Conservation (phyloP, 2,888 invertebrate species). For the Argynnis bischoffii region DNA sequence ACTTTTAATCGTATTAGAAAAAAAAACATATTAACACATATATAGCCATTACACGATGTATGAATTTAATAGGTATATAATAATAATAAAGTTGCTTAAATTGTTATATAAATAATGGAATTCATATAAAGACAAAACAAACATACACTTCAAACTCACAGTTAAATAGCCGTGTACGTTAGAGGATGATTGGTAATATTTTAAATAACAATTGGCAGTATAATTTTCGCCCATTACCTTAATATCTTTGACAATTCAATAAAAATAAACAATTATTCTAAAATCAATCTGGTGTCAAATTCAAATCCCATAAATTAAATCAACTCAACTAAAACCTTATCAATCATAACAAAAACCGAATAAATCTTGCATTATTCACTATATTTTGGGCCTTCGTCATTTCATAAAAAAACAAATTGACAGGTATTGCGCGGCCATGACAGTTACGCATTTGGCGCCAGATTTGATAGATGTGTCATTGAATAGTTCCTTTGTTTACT, state of each 20-base stretch:
- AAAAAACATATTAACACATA: too few relatives aligned
- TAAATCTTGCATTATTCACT: slow-evolving; percentile 36
- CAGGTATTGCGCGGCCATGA: slow-evolving; percentile 44
- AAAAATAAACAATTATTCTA: not conserved
- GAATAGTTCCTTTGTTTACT: slow-evolving; percentile 34
- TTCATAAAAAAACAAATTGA: slow-evolving; percentile 46
- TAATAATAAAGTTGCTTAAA: too few relatives aligned
- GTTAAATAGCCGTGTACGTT: too few relatives aligned
- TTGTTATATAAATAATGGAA: too few relatives aligned
- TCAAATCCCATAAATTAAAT: slow-evolving; percentile 15
- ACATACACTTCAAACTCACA: too few relatives aligned
- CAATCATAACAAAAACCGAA: slow-evolving; percentile 35
- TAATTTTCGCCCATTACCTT: too few relatives aligned
- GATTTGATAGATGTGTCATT: slow-evolving; percentile 43
- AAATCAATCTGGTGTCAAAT: not conserved
- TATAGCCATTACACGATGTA: too few relatives aligned
- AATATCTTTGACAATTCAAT: not conserved
- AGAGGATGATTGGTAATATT: too few relatives aligned
- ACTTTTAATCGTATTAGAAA: too few relatives aligned
- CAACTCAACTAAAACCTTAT: slow-evolving; percentile 26
- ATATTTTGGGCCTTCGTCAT: slow-evolving; percentile 44
- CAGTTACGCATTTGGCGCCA: slow-evolving; percentile 44
- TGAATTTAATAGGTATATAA: too few relatives aligned
- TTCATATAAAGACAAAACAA: too few relatives aligned
- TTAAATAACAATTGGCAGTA: too few relatives aligned